Evolutionary conservation across 1,140 invertebrate species (phyloP), one percentile per base, ranked within the genome.

Genomic region (Mamestra configurata): DNA sequence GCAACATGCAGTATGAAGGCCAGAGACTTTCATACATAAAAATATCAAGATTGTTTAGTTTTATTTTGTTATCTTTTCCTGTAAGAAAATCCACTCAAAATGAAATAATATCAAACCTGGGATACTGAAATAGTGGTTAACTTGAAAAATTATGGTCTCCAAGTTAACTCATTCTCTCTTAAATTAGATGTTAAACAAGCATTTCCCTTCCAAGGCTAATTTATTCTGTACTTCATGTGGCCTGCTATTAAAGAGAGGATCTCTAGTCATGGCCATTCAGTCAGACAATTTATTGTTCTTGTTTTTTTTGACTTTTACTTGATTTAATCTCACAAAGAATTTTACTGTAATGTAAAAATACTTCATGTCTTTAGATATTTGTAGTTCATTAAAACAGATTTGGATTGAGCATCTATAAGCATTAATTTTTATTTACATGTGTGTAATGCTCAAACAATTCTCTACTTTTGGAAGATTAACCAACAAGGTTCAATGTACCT

Each of bases 401-500:
- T n/a, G n/a, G n/a, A 31, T 5, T 31, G 27, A 31, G 27, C 27
- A 31, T 31, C 27, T 31, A 31, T 31, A 31, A 31, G 5, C 5
- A 31, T 31, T 31, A 31, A n/a, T n/a, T n/a, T n/a, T n/a, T n/a
- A n/a, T n/a, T n/a, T n/a, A n/a, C n/a, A n/a, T n/a, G n/a, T n/a
- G n/a, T n/a, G n/a, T n/a, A n/a, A n/a, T n/a, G n/a, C n/a, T n/a
- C 43, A n/a, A 59, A 6, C 15, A n/a, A 59, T 55, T 55, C 27
- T 31, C 55, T 57, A n/a, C 15, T 59, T 15, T 59, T 22, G 4
- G 8, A 37, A 40, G n/a, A 13, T 57, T 37, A 22, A 66, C 61
- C 40, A 66, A 37, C 0, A 5, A 66, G 43, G 61, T 66, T 66
- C 61, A 66, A 66, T 66, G 61, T 57, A 57, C 24, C 11, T 55